phyloP scores from a whole-genome alignment of 2,888 invertebrate genomes.

The Blastobasis lacticolella region DNA sequence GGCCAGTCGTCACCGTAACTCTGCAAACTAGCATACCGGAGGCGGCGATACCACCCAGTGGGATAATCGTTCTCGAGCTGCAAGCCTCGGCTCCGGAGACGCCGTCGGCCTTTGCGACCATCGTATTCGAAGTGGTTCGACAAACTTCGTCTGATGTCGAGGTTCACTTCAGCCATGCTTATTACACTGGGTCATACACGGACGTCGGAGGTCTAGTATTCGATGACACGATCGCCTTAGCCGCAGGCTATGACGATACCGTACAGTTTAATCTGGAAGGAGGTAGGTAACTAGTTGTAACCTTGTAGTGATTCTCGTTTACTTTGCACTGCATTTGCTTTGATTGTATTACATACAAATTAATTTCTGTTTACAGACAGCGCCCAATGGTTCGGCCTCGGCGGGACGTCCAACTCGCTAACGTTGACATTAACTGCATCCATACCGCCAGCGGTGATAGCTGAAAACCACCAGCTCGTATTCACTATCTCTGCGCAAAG shows the following conservation, averaged over 20 bases:
- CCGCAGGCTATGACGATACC: background rate
- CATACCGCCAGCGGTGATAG: slow-evolving; percentile 10
- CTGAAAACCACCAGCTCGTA: slow-evolving; percentile 13
- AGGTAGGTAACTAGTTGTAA: background rate
- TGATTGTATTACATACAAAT: too few species aligned
- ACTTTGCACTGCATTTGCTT: too few species aligned
- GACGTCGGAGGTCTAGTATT: background rate
- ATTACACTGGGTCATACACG: background rate
- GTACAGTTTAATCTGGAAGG: background rate
- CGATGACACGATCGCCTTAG: background rate
- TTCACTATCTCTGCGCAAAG: slow-evolving; percentile 14
- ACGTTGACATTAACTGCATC: slow-evolving; percentile 1
- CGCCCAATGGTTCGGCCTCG: slow-evolving; percentile 11
- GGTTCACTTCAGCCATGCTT: background rate
- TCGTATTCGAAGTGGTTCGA: slow-evolving; percentile 1
- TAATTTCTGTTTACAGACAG: slow-evolving; percentile 5
- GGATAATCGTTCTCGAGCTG: slow-evolving; percentile 17
- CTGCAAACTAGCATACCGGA: slow-evolving; percentile 15
- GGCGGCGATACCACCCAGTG: slow-evolving; percentile 13
- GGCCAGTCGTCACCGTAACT: slow-evolving; percentile 12
- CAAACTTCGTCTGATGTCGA: background rate
- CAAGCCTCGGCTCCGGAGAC: slow-evolving; percentile 16
- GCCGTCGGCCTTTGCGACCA: slow-evolving; percentile 9
- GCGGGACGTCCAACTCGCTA: slow-evolving; percentile 5
- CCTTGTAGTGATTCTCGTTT: too few species aligned